These are phyloP conservation scores for Lacanobia wlatinum DNA, from an alignment of 2,888 invertebrate species.

Conservation along the genomic window DNA sequence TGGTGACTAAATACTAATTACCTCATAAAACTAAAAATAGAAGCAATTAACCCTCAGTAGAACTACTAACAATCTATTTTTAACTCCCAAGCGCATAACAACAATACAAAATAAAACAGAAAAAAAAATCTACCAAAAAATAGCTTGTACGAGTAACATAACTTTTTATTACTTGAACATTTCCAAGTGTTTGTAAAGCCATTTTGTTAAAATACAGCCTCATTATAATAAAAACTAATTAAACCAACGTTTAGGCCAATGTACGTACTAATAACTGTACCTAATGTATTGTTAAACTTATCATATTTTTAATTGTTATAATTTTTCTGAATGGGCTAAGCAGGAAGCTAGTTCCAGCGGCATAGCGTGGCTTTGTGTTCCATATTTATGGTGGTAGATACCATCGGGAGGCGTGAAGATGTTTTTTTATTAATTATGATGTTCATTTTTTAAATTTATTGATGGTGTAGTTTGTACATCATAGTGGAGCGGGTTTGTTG, in stretches of 20 bases:
- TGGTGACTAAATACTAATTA: neutral
- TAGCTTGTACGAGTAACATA: neutral
- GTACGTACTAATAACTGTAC: constrained; percentile 36
- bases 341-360: constrained; percentile 53
- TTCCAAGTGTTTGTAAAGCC: constrained; percentile 43
- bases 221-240: constrained; percentile 54
- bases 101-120: constrained; percentile 12
- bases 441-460: constrained; percentile 45
- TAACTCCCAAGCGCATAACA: neutral
- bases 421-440: constrained; percentile 59
- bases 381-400: constrained; percentile 61
- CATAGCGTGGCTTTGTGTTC: constrained; percentile 49
- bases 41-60: neutral
- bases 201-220: constrained; percentile 38
- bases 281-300: constrained; percentile 49
- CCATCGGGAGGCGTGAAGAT: constrained; percentile 54
- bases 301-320: constrained; percentile 47
- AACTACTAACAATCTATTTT: constrained; percentile 12
- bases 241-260: constrained; percentile 31
- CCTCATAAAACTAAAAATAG: constrained; percentile 30
- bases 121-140: constrained; percentile 18
- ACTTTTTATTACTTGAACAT: constrained; percentile 29
- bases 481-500: constrained; percentile 9
- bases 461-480: constrained; percentile 21
- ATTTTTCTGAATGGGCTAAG: constrained; percentile 41